Evolutionary conservation across 2,888 invertebrate genomes (phyloP).

Genomic region (Ischnus inquisitorius): DNA sequence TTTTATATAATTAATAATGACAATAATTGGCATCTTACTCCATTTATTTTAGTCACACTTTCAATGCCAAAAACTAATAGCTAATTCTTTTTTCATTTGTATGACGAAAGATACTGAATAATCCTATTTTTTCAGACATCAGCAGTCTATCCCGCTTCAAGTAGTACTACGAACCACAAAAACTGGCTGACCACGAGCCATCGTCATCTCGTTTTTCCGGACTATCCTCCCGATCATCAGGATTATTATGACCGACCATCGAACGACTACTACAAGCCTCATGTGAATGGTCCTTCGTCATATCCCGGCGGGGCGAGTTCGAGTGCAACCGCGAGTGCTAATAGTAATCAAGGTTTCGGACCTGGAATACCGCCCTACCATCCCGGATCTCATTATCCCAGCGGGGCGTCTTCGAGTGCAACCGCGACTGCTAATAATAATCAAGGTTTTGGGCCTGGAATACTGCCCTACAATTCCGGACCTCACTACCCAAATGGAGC

Average conservation of each 20-base stretch:
- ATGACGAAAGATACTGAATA: neutral
- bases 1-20: neutral
- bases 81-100: neutral
- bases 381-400: neutral
- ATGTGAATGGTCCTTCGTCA: neutral
- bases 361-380: neutral
- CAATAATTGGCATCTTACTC: neutral
- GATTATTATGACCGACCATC: neutral
- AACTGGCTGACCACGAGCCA: slow-evolving; percentile 12
- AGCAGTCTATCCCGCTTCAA: neutral
- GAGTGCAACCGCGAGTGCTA: neutral
- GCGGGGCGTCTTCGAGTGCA: neutral
- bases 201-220: neutral
- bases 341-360: neutral
- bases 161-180: neutral
- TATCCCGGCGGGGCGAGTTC: slow-evolving; percentile 11
- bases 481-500: neutral
- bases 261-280: slow-evolving; percentile 13
- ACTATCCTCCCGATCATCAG: slow-evolving; percentile 29
- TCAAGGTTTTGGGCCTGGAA: neutral
- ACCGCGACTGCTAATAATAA: neutral
- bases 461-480: neutral
- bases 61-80: neutral
- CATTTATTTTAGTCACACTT: neutral
- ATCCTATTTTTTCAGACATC: slow-evolving; percentile 9